phyloP scores from a whole-genome alignment of 1,140 invertebrate species.

The Antheraea mylitta region DNA sequence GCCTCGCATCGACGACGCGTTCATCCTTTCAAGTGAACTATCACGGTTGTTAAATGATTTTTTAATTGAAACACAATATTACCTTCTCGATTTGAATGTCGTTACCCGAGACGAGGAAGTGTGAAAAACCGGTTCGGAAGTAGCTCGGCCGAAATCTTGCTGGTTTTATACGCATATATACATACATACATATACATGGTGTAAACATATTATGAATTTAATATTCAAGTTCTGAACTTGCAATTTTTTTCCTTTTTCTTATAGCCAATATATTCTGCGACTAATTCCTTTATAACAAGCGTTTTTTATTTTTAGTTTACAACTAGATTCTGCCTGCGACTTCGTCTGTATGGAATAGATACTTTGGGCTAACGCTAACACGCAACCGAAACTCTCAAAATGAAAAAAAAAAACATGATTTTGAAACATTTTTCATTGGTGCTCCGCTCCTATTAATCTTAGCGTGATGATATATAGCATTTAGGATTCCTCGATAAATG shows the following conservation, averaged over 20 bases:
- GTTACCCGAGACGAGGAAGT: constrained; percentile 12
- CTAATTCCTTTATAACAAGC: background rate
- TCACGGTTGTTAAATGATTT: background rate
- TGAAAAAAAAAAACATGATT: too few relatives aligned
- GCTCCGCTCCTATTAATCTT: too few relatives aligned
- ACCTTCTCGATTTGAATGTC: constrained; percentile 5
- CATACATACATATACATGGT: background rate
- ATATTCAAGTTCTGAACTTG: background rate
- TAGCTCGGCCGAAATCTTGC: constrained; percentile 6
- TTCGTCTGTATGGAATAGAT: too few relatives aligned
- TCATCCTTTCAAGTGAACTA: constrained; percentile 1
- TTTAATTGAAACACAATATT: background rate
- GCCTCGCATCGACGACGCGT: background rate
- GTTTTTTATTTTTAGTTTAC: too few relatives aligned
- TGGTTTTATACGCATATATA: background rate
- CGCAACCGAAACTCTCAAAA: too few relatives aligned
- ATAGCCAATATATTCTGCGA: background rate
- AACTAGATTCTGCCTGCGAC: too few relatives aligned
- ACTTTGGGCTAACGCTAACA: too few relatives aligned
- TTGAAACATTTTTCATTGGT: too few relatives aligned
- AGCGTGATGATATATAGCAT: too few relatives aligned
- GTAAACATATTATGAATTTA: background rate
- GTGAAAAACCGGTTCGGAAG: constrained; percentile 14
- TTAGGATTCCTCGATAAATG: too few relatives aligned
- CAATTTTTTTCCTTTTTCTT: background rate